Evolutionary conservation across 1,140 invertebrate species (phyloP).

Genomic region (Platorchestia sp.): DNA sequence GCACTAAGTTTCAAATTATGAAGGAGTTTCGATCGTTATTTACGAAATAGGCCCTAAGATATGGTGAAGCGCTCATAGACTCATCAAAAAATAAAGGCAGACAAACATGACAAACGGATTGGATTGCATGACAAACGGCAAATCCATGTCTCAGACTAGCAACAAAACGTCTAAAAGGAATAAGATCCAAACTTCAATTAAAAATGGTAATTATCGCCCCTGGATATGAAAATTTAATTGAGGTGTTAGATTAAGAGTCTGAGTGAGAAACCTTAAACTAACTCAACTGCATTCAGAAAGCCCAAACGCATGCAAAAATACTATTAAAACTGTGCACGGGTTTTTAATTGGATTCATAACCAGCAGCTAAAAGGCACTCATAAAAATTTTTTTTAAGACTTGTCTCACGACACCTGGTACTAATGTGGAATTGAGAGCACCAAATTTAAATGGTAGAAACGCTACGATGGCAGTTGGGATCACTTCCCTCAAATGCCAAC

Average conservation of each 20-base stretch:
- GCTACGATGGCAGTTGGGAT: not conserved
- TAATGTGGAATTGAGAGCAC: not conserved
- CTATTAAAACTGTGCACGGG: not conserved
- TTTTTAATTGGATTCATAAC: not conserved
- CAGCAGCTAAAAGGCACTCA: not conserved
- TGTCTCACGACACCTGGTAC: too few relatives aligned
- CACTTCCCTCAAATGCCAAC: not conserved
- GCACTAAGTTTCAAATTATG: not conserved
- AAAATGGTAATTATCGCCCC: too few relatives aligned
- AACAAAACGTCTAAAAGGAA: too few relatives aligned
- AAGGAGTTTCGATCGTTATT: not conserved
- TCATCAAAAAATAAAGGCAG: too few relatives aligned
- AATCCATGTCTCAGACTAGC: too few relatives aligned
- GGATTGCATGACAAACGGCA: too few relatives aligned
- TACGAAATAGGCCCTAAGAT: not conserved
- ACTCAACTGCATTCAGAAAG: not conserved
- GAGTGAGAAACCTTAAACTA: too few relatives aligned
- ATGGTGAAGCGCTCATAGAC: not conserved
- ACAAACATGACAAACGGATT: too few relatives aligned
- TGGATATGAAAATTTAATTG: too few relatives aligned
- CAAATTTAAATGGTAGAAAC: not conserved
- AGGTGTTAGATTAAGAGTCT: too few relatives aligned
- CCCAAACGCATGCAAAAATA: not conserved
- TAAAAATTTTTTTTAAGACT: too few relatives aligned
- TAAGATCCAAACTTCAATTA: too few relatives aligned